These are phyloP conservation scores for Bombus pascuorum DNA, from an alignment of 1,140 invertebrate genomes.

Conservation along the genomic window DNA sequence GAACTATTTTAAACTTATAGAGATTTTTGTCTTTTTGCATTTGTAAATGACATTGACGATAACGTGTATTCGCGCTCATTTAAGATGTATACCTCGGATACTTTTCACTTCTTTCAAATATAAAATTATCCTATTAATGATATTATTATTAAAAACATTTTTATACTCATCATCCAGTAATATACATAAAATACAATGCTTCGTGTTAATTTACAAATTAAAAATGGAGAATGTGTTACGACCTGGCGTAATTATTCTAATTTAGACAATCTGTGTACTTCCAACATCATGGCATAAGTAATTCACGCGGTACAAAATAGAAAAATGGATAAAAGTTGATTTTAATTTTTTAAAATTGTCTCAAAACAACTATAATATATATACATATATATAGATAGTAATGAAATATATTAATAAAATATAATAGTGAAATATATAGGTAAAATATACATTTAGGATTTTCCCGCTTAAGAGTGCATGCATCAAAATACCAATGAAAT, in stretches of 20 bases:
- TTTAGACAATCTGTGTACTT: not conserved
- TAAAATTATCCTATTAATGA: not conserved
- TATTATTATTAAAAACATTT: not conserved
- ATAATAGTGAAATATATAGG: not conserved
- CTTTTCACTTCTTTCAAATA: not conserved
- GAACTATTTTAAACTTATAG: not conserved
- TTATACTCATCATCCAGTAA: not conserved
- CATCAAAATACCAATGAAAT: slow-evolving; percentile 29
- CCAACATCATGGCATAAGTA: not conserved
- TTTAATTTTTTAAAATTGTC: not conserved
- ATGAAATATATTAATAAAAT: too few species aligned
- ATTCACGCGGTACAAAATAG: not conserved
- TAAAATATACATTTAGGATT: not conserved
- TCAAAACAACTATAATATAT: too few species aligned
- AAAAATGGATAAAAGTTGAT: not conserved
- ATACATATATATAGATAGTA: not conserved
- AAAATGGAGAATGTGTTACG: not conserved
- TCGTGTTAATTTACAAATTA: not conserved
- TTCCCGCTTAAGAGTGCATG: not conserved
- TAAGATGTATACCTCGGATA: not conserved
- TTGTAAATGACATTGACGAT: not conserved
- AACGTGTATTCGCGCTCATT: not conserved
- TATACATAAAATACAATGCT: not conserved
- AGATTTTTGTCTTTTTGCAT: not conserved
- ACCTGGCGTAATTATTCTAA: not conserved